Conservation (phyloP, 1,140 invertebrate species). For the Drosophila rhopaloa region DNA sequence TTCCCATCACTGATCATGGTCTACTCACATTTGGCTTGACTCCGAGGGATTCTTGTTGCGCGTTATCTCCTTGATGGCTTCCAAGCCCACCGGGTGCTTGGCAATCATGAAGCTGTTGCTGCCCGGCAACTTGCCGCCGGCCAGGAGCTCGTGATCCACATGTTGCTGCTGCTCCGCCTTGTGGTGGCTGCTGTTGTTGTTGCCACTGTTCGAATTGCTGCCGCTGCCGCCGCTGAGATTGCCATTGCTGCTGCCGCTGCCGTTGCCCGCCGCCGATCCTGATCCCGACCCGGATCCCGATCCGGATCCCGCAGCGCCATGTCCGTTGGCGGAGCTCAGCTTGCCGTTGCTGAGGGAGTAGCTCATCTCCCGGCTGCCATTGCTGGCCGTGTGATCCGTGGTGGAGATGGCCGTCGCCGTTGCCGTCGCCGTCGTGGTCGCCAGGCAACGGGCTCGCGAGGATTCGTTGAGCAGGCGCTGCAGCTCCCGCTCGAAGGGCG, state of each 20-base stretch:
- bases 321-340: conserved; percentile 65
- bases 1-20: conserved; percentile 20
- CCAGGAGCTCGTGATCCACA: conserved; percentile 47
- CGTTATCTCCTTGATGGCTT: conserved; percentile 84
- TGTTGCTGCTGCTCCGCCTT: conserved; percentile 72
- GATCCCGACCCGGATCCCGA: conserved; percentile 11
- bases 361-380: conserved; percentile 66
- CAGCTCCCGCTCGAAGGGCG: conserved; percentile 90
- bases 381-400: conserved; percentile 67
- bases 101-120: conserved; percentile 83
- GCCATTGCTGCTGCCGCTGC: conserved; percentile 70
- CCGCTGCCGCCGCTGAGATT: conserved; percentile 79
- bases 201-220: conserved; percentile 81
- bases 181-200: conserved; percentile 56
- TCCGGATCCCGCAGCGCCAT: conserved; percentile 14
- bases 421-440: conserved; percentile 12
- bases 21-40: conserved; percentile 84
- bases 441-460: conserved; percentile 62
- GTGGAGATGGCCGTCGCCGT: conserved; percentile 13
- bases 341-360: conserved; percentile 61
- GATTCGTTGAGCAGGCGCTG: conserved; percentile 89
- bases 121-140: conserved; percentile 57
- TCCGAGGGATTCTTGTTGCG: conserved; percentile 83
- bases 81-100: conserved; percentile 83
- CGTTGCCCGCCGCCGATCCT: conserved; percentile 17